These are phyloP conservation scores for Himantopus leucocephalus DNA, from an alignment of 2,113 vertebrate species.

Conservation along the genomic window DNA sequence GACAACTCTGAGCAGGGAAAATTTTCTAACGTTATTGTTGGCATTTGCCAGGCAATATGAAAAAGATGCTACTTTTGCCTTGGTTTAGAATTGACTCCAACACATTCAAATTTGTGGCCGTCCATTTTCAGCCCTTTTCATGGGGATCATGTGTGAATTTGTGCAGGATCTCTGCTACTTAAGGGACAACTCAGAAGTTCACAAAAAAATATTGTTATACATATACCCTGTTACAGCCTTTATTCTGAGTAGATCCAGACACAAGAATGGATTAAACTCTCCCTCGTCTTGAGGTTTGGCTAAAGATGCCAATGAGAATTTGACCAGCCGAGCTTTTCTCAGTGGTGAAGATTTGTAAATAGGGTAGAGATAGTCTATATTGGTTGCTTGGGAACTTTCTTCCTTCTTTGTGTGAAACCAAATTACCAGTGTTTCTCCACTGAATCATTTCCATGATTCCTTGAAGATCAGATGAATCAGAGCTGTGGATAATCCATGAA, in stretches of 20 bases:
- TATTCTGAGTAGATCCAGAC: neutral
- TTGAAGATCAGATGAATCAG: neutral
- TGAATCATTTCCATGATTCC: neutral
- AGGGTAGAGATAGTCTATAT: fast-evolving
- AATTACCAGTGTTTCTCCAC: neutral
- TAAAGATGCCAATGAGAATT: neutral
- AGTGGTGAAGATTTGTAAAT: neutral
- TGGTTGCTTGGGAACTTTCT: neutral
- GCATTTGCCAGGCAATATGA: neutral
- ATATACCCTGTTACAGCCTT: neutral
- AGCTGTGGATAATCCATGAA: neutral
- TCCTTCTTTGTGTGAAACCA: neutral
- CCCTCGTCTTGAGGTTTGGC: neutral
- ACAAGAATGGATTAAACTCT: neutral
- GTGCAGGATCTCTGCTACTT: neutral
- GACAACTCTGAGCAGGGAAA: neutral
- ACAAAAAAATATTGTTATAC: too few relatives aligned
- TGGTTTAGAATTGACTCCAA: neutral
- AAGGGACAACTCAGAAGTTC: neutral
- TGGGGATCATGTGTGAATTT: neutral
- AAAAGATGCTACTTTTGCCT: neutral
- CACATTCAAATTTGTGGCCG: too few relatives aligned
- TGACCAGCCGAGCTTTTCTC: neutral
- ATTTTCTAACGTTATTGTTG: neutral
- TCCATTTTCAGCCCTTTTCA: neutral